Percentiles rank a stretch among this genome's conserved stretches.
Conservation (phyloP, 2,113 vertebrate species). For the Platycercus adscitus region DNA sequence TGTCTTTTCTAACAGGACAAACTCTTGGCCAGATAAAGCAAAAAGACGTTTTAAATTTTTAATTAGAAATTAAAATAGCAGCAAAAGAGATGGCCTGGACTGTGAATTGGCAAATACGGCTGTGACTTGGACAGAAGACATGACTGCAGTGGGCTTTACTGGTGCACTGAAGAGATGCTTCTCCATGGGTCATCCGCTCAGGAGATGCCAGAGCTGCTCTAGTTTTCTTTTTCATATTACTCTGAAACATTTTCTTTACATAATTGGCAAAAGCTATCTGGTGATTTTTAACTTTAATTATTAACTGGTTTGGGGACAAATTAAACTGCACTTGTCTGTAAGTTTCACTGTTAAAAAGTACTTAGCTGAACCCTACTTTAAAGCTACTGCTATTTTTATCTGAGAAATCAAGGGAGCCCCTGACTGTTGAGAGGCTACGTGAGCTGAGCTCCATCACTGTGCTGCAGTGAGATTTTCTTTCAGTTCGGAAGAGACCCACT, state of each 20-base stretch:
- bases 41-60: background rate
- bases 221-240: background rate
- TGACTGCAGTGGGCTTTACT: accelerated
- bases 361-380: slow-evolving; percentile 1
- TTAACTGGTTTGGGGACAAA: slow-evolving; percentile 16
- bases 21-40: background rate
- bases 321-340: slow-evolving; percentile 21
- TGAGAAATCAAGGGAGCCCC: background rate
- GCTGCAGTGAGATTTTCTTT: background rate
- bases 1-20: background rate
- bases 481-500: background rate
- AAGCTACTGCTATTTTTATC: slow-evolving; percentile 7
- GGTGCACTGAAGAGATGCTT: accelerated
- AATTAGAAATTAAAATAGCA: slow-evolving; percentile 11
- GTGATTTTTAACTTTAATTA: slow-evolving; percentile 22
- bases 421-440: background rate
- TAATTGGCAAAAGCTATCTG: background rate
- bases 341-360: slow-evolving; percentile 38
- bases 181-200: background rate
- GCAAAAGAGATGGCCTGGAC: background rate
- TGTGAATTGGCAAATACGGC: background rate
- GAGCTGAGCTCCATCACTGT: background rate
- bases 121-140: background rate
- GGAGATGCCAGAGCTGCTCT: background rate
- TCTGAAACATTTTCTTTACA: background rate